Percentiles rank a stretch among this genome's conserved stretches.
Evolutionary conservation across 2,888 invertebrate genomes (phyloP).

Genomic region (Smittia sp.): DNA sequence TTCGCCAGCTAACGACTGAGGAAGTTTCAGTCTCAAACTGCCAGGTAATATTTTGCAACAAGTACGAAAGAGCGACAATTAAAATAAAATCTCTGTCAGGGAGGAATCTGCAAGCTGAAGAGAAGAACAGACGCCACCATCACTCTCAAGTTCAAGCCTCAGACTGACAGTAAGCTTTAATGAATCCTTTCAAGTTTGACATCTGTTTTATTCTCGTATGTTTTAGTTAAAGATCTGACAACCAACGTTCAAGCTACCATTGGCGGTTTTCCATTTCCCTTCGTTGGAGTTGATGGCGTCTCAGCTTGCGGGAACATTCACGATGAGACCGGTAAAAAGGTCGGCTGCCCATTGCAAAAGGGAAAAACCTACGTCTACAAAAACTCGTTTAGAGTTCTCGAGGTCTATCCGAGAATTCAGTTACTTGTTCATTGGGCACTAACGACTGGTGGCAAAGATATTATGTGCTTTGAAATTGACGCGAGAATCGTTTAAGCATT

Average conservation of each 20-base stretch:
- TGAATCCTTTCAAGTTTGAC: not conserved
- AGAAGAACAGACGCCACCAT: slow-evolving; percentile 60
- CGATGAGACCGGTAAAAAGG: slow-evolving; percentile 59
- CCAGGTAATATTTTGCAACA: too few relatives aligned
- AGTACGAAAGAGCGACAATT: too few relatives aligned
- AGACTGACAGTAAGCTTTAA: slow-evolving; percentile 50
- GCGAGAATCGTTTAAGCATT: slow-evolving; percentile 58
- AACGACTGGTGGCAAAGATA: slow-evolving; percentile 52
- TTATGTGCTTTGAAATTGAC: slow-evolving; percentile 67
- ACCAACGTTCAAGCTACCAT: slow-evolving; percentile 65
- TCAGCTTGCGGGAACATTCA: slow-evolving; percentile 66
- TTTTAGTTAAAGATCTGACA: slow-evolving; percentile 54
- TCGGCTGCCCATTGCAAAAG: slow-evolving; percentile 66
- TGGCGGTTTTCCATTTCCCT: slow-evolving; percentile 65
- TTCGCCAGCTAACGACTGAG: slow-evolving; percentile 50
- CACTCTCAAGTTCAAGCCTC: slow-evolving; percentile 60
- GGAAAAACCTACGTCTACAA: slow-evolving; percentile 68
- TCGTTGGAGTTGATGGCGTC: slow-evolving; percentile 71
- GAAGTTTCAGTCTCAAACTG: slow-evolving; percentile 62
- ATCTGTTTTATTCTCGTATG: too few relatives aligned
- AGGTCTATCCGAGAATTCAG: slow-evolving; percentile 56
- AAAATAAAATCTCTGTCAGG: too few relatives aligned
- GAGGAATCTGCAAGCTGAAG: slow-evolving; percentile 64
- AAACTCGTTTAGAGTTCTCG: slow-evolving; percentile 59
- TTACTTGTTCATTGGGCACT: slow-evolving; percentile 67